Evolutionary conservation across 2,797 vertebrate genomes (phyloP).

Genomic region (Rhinichthys osculus): DNA sequence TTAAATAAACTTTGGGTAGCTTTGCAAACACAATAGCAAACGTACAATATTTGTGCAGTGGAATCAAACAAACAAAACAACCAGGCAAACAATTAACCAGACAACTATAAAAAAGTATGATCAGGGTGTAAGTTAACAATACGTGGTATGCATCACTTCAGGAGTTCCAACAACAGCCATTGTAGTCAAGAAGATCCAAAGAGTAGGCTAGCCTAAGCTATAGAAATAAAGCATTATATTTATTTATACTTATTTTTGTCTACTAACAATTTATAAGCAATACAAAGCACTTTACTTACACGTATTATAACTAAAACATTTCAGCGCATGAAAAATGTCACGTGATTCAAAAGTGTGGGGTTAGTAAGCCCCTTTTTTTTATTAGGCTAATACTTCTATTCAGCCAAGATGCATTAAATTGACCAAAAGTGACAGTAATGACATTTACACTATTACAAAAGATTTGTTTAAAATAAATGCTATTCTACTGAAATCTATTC

Average conservation of each 20-base stretch:
- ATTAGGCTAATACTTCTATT: not conserved
- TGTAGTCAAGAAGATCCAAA: not conserved
- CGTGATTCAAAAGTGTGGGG: not conserved
- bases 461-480: not conserved
- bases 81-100: conserved; percentile 1
- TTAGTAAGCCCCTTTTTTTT: not conserved
- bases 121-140: not conserved
- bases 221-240: not conserved
- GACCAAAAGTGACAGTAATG: not conserved
- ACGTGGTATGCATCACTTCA: not conserved
- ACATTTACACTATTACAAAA: not conserved
- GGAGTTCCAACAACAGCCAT: not conserved
- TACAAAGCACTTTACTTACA: not conserved
- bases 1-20: conserved; percentile 35
- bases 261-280: too few relatives aligned
- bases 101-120: not conserved
- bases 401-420: not conserved
- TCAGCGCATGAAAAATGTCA: not conserved
- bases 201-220: not conserved
- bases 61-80: conserved; percentile 30
- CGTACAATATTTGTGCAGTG: conserved; percentile 7
- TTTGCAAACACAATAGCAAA: conserved; percentile 24
- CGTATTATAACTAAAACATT: not conserved
- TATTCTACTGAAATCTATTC: not conserved
- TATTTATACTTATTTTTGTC: not conserved